Evolutionary conservation across 1,140 invertebrate species (phyloP), one percentile per base, ranked within the genome.

Genomic region (Plodia interpunctella): DNA sequence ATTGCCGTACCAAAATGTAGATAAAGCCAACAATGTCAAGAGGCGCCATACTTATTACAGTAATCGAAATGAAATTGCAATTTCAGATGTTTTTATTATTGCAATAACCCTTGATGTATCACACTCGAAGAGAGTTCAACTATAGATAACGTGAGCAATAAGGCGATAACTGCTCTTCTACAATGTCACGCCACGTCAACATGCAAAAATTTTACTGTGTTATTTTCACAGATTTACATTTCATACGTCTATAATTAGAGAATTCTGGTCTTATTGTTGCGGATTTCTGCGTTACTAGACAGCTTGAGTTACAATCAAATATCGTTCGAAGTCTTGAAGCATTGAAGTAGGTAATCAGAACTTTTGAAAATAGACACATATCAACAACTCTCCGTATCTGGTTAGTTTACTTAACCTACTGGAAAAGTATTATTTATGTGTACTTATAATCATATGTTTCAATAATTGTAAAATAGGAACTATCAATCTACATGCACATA

Each of bases 21-120:
- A 75, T 72, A 87, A 84, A 80, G 80, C 38, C 77, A 83, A 83
- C 80, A 82, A 84, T 87, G 85, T 87, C 84, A 85, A n/a, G 61
- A 70, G 86, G 80, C 87, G 87, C 87, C 87, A 89, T 89, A 87
- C 83, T 88, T 89, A 85, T 81, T 87, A 81, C 80, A 84, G 78
- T 88, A 81, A 87, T 89, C 83, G 86, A 83, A 86, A 81, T 80
- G 72, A 87, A 87, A 82, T 74, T 84, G 78, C 78, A 68, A 84
- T 82, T 74, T 76, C 70, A 69, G 38, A 70, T 78, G 67, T 78
- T 81, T 76, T 73, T 20, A 49, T 15, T 30, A 21, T 25, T 57
- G 18, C 15, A 25, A 28, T 32, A 28, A 57, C 13, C 21, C 21
- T 66, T 10, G 71, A 62, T 60, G 62, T 44, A 44, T 44, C 13